phyloP scores from a whole-genome alignment of 2,113 vertebrate species.

The Vulpes lagopus region DNA sequence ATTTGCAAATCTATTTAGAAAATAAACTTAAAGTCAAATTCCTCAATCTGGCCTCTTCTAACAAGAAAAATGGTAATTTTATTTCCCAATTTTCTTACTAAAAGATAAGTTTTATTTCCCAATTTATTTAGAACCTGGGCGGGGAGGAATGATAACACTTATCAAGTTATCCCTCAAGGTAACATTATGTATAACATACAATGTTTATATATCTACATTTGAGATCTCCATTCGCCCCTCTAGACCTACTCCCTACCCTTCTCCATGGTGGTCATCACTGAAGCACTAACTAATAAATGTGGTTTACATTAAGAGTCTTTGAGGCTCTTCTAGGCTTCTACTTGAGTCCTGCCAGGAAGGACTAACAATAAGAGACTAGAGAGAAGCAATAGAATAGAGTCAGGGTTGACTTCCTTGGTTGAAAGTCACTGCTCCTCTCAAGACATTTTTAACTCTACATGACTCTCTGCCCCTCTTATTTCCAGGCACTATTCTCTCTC shows the following conservation, averaged over 20 bases:
- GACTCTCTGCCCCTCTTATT: background rate
- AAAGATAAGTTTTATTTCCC: background rate
- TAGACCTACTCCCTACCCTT: background rate
- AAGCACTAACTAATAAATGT: too few species aligned
- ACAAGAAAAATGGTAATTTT: background rate
- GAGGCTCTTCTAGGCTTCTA: background rate
- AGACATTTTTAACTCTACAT: background rate
- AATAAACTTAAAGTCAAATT: background rate
- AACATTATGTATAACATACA: background rate
- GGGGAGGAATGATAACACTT: background rate
- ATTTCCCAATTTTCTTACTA: background rate
- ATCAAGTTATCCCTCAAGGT: background rate
- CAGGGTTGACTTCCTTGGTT: background rate
- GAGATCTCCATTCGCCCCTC: background rate
- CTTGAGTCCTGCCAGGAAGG: background rate
- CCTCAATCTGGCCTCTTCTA: background rate
- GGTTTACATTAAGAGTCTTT: background rate
- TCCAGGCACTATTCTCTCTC: background rate
- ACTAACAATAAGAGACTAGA: background rate
- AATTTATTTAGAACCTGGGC: background rate
- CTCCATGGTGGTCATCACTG: background rate
- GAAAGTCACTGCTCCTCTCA: background rate
- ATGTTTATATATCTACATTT: too few species aligned
- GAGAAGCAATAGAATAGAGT: background rate
- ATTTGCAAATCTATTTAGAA: background rate